Percentiles rank a stretch among this genome's conserved stretches.
These are phyloP conservation scores for Calidris pugnax DNA, from an alignment of 2,113 vertebrate genomes.

Conservation along the genomic window DNA sequence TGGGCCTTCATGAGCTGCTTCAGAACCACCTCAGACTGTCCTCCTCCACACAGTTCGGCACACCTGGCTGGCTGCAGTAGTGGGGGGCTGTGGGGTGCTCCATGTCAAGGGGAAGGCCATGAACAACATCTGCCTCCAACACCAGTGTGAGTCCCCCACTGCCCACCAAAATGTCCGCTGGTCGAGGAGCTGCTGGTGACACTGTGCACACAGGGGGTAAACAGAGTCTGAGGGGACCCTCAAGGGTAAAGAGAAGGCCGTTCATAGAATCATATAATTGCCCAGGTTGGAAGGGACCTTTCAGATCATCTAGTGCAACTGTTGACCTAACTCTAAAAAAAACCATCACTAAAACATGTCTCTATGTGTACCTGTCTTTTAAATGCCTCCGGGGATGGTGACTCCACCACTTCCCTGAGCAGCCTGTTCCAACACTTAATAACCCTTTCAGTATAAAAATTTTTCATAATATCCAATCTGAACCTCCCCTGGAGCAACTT, in stretches of 20 bases:
- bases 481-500: too few relatives aligned
- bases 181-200: not conserved
- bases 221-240: not conserved
- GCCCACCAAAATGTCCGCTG: fast-evolving
- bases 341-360: too few relatives aligned
- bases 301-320: too few relatives aligned
- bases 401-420: too few relatives aligned
- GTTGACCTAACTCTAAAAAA: too few relatives aligned
- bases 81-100: fast-evolving
- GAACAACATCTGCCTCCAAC: not conserved
- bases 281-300: too few relatives aligned
- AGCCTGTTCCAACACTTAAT: too few relatives aligned
- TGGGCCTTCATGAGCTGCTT: not conserved
- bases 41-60: not conserved
- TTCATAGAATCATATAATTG: too few relatives aligned
- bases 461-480: too few relatives aligned
- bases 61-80: fast-evolving
- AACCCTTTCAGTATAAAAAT: too few relatives aligned
- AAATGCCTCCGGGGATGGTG: too few relatives aligned
- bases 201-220: not conserved
- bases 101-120: not conserved
- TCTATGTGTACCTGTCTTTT: too few relatives aligned
- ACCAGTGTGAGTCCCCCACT: not conserved
- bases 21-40: fast-evolving
- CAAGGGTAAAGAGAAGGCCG: not conserved